phyloP scores from a whole-genome alignment of 2,888 invertebrate genomes.

The Apoda limacodes region DNA sequence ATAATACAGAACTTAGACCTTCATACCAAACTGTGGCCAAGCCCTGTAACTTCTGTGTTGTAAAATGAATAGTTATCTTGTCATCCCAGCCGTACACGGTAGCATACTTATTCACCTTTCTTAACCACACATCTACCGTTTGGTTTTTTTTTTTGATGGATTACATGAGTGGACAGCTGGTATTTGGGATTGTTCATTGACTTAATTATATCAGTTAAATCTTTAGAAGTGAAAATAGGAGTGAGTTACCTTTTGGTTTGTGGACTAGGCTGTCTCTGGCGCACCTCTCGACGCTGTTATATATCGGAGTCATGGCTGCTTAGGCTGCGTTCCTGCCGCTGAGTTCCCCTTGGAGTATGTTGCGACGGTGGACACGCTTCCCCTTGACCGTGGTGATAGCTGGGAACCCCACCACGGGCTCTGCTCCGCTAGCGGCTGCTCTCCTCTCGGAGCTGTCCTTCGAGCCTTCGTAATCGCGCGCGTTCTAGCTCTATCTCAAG shows the following conservation, averaged over 20 bases:
- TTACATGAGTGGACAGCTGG: background rate
- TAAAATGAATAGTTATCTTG: slow-evolving; percentile 13
- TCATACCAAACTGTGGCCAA: slow-evolving; percentile 20
- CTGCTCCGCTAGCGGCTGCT: too few species aligned
- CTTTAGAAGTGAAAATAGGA: slow-evolving; percentile 7
- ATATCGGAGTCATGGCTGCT: too few species aligned
- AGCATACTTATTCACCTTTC: slow-evolving; percentile 13
- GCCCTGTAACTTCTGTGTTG: slow-evolving; percentile 19
- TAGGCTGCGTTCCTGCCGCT: background rate
- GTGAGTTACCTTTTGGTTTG: slow-evolving; percentile 9
- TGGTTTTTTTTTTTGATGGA: slow-evolving; percentile 6
- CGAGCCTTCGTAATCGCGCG: too few species aligned
- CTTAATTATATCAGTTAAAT: slow-evolving; percentile 5
- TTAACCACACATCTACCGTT: slow-evolving; percentile 10
- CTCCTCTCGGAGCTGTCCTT: too few species aligned
- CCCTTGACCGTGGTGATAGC: too few species aligned
- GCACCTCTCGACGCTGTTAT: too few species aligned
- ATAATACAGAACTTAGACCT: slow-evolving; percentile 14
- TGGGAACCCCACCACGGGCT: too few species aligned
- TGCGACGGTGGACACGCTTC: too few species aligned
- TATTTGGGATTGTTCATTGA: slow-evolving; percentile 1
- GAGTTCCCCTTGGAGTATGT: too few species aligned
- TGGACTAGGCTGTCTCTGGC: slow-evolving; percentile 7
- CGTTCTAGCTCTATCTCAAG: too few species aligned
- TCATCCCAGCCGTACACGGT: slow-evolving; percentile 17